A percentile compares a stretch with the other conserved stretches of the same genome.
Conservation (phyloP, 2,113 vertebrate genomes). For the Lonchura striata region DNA sequence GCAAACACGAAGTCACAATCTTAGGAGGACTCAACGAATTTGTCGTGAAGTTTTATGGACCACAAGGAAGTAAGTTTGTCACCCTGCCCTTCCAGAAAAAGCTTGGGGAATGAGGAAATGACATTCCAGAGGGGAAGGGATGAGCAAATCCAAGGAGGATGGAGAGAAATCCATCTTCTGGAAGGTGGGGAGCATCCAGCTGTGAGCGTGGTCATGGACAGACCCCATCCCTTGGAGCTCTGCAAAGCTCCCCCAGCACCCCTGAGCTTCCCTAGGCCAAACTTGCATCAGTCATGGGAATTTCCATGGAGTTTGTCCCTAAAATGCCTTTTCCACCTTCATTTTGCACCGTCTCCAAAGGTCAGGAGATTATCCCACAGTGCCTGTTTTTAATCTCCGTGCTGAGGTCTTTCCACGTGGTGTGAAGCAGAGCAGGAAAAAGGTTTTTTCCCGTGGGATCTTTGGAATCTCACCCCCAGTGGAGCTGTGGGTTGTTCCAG, state of each 20-base stretch:
- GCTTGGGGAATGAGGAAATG: not conserved
- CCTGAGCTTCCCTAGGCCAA: not conserved
- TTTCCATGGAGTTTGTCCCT: not conserved
- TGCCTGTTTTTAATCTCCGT: not conserved
- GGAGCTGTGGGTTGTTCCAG: not conserved
- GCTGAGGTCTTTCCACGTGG: not conserved
- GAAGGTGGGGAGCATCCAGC: not conserved
- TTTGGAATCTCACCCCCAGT: not conserved
- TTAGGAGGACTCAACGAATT: conserved; percentile 99
- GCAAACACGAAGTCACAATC: conserved; percentile 99
- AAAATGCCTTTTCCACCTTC: not conserved
- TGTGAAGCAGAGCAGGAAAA: not conserved
- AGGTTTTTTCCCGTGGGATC: not conserved
- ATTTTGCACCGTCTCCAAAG: not conserved
- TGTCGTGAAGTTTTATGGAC: conserved; percentile 99
- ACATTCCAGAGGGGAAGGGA: not conserved
- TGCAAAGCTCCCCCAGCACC: not conserved
- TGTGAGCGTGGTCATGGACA: not conserved
- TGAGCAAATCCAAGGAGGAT: not conserved
- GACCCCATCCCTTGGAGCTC: not conserved
- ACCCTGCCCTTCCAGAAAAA: not conserved
- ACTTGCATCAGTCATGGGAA: not conserved
- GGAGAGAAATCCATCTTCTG: not conserved
- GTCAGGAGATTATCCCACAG: not conserved
- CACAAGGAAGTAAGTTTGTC: conserved; percentile 95